Conservation (phyloP, 2,113 vertebrate genomes). For the Xenopus borealis region DNA sequence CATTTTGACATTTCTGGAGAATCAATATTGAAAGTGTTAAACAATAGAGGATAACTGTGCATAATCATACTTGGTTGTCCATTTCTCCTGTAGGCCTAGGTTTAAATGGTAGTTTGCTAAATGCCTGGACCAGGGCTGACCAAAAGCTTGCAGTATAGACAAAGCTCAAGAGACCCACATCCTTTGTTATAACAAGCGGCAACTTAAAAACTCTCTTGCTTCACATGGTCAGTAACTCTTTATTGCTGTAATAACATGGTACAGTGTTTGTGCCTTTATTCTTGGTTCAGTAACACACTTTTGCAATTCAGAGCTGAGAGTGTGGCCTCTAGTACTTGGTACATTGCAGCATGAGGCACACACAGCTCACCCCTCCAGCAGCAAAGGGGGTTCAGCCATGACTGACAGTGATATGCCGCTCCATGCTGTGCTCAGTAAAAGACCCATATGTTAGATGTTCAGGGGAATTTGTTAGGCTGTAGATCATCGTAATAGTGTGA, state of each 20-base stretch:
- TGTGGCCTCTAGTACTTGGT: background rate
- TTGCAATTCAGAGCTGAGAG: background rate
- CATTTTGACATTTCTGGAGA: too few species aligned
- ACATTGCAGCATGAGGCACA: conserved; percentile 9
- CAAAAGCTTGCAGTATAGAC: background rate
- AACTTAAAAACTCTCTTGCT: background rate
- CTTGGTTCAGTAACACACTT: too few species aligned
- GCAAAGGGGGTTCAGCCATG: conserved; percentile 64
- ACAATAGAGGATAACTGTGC: too few species aligned
- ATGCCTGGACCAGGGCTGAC: too few species aligned
- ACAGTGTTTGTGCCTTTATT: too few species aligned
- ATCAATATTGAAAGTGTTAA: too few species aligned
- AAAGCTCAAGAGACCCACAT: background rate
- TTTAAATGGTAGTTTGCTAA: too few species aligned
- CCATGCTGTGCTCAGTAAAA: conserved; percentile 76
- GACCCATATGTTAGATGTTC: conserved; percentile 78
- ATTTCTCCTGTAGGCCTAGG: too few species aligned
- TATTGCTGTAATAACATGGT: too few species aligned
- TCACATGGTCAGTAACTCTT: conserved; percentile 14
- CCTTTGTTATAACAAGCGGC: conserved; percentile 13
- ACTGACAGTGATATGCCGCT: conserved; percentile 70
- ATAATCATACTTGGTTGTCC: too few species aligned
- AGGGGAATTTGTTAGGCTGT: conserved; percentile 73
- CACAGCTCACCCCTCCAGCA: conserved; percentile 58
- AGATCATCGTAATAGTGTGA: conserved; percentile 72